phyloP scores from a whole-genome alignment of 2,113 vertebrate genomes.

The Sinocyclocheilus rhinocerous region DNA sequence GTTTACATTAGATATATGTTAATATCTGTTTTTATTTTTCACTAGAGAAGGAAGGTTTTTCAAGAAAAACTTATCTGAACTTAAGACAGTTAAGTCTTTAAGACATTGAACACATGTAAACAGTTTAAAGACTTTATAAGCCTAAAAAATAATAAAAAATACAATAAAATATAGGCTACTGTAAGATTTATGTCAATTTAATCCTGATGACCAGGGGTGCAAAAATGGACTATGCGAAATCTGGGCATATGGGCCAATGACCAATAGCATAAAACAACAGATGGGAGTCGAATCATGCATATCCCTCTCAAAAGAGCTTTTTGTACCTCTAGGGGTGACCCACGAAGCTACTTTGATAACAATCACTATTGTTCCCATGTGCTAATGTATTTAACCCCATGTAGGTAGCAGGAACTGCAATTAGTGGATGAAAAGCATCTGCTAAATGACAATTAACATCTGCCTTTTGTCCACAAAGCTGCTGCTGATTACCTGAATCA shows the following conservation, averaged over 20 bases:
- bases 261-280: background rate
- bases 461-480: constrained; percentile 10
- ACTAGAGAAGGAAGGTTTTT: background rate
- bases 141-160: background rate
- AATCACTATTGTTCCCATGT: background rate
- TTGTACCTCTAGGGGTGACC: background rate
- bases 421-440: constrained; percentile 13
- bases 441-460: background rate
- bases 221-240: background rate
- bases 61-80: background rate
- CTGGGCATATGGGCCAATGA: background rate
- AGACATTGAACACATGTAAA: background rate
- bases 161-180: background rate
- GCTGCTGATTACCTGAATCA: background rate
- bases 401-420: background rate
- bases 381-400: constrained; percentile 1
- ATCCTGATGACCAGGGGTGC: background rate
- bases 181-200: background rate
- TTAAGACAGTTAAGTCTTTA: background rate
- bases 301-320: background rate
- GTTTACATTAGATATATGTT: background rate
- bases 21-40: background rate
- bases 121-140: background rate
- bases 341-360: background rate
- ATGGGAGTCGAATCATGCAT: background rate